phyloP scores from a whole-genome alignment of 2,888 invertebrate genomes.

The Calameuta filiformis region DNA sequence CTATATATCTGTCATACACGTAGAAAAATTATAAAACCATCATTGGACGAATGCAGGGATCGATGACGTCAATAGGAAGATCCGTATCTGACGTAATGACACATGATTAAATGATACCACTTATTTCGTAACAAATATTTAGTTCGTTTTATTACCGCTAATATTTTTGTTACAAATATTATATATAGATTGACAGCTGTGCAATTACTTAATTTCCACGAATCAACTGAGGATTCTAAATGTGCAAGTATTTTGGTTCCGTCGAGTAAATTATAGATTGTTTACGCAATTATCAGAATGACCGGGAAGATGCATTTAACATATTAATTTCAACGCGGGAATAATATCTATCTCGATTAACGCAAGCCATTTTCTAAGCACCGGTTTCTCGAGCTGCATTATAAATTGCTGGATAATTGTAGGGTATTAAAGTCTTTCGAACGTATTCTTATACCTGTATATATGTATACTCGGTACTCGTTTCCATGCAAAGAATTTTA shows the following conservation, averaged over 20 bases:
- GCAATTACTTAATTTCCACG: background rate
- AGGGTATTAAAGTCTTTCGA: background rate
- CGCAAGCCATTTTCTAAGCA: background rate
- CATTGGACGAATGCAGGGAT: background rate
- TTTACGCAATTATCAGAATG: background rate
- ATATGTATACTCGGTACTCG: background rate
- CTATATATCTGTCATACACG: background rate
- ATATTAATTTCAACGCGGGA: background rate
- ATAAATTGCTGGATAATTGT: background rate
- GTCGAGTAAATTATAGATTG: background rate
- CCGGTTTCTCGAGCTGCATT: background rate
- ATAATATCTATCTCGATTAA: background rate
- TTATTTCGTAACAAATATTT: too few relatives aligned
- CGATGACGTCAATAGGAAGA: too few relatives aligned
- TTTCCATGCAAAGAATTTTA: background rate
- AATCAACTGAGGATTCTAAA: background rate
- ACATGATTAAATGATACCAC: background rate
- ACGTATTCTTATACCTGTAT: background rate
- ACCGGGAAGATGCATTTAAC: background rate
- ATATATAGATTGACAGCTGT: too few relatives aligned
- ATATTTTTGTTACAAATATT: too few relatives aligned
- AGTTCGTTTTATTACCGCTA: background rate
- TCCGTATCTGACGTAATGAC: background rate
- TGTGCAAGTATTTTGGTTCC: background rate
- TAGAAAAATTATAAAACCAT: background rate